These are phyloP conservation scores for Galleria mellonella DNA, from an alignment of 1,140 invertebrate genomes.

Conservation along the genomic window DNA sequence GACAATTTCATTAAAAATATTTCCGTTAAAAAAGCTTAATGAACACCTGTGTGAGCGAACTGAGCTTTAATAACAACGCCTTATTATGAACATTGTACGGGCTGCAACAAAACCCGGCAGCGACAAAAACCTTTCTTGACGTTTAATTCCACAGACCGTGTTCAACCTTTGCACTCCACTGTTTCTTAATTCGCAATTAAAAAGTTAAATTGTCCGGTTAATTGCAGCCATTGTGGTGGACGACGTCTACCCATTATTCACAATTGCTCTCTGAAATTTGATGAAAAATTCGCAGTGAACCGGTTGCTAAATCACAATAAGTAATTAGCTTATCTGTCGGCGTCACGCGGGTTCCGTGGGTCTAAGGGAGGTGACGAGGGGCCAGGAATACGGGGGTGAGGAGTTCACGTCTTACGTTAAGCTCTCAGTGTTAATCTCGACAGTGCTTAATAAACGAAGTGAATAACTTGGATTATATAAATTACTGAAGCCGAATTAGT, in stretches of 20 bases:
- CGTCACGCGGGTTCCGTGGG: constrained; percentile 32
- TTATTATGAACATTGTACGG: too few species aligned
- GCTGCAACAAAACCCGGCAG: too few species aligned
- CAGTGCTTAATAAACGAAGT: constrained; percentile 45
- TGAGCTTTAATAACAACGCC: too few species aligned
- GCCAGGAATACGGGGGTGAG: constrained; percentile 5
- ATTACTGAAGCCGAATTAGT: constrained; percentile 27
- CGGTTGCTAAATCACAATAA: constrained; percentile 49
- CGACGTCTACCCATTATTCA: constrained; percentile 45
- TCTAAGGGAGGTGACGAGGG: constrained; percentile 3
- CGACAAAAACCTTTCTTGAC: constrained; percentile 24
- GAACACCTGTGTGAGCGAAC: too few species aligned
- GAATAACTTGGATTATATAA: constrained; percentile 38
- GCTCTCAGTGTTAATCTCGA: constrained; percentile 39
- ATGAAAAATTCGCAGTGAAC: constrained; percentile 39
- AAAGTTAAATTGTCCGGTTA: constrained; percentile 66
- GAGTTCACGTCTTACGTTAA: constrained; percentile 38
- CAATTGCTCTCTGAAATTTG: constrained; percentile 35
- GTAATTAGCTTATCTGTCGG: constrained; percentile 58
- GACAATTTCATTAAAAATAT: too few species aligned
- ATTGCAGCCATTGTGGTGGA: constrained; percentile 54
- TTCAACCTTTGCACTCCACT: constrained; percentile 44
- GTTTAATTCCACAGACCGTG: constrained; percentile 36
- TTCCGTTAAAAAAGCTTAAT: too few species aligned
- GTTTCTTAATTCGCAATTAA: constrained; percentile 63